Base-by-base conservation (phyloP, 1,140 invertebrate genomes). In the Sycophaga agraensis region DNA sequence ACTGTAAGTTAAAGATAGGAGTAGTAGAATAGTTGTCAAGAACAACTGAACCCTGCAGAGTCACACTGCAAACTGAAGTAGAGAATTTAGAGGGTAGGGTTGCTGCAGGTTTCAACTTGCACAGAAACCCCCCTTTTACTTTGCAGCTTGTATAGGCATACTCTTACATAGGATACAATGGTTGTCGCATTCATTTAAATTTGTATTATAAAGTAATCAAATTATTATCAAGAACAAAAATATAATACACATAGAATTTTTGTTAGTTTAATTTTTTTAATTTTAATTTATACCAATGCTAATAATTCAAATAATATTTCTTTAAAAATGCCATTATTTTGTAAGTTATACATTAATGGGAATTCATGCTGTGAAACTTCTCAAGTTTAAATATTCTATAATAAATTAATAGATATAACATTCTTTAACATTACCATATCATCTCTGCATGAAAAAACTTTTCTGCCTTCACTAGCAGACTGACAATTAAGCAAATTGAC, bases 401-500 rank as follows among this genome's bases (percentile, higher is more conserved):
- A 19, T 17, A 21, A 43, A 21, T 21, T 9, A 21, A 9, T 45
- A 28, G n/a, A n/a, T n/a, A n/a, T n/a, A n/a, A n/a, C n/a, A 50
- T 22, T n/a, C 17, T 65, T 49, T 26, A 63, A 63, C 21, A 45
- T 55, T 76, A 86, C 85, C 88, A 89, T 89, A 54, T 83, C 73
- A 21, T 82, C 78, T 1, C 82, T 84, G 63, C 88, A 90, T 2
- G 82, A 80, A 71, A 81, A 89, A 19, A 82, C 77, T 67, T 81
- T 80, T 57, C 88, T 75, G 0, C 86, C 84, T 70, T 89, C 88
- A 8, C 83, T 81, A 35, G 78, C 77, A 2, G 85, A 86, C 62
- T 89, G 88, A 73, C 88, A 90, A 70, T 90, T 90, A 16, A 90
- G 74, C 17, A 90, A 76, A 72, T 86, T 84, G 28, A 90, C 87